phyloP scores from a whole-genome alignment of 2,888 invertebrate species.

The Pollenia amentaria region DNA sequence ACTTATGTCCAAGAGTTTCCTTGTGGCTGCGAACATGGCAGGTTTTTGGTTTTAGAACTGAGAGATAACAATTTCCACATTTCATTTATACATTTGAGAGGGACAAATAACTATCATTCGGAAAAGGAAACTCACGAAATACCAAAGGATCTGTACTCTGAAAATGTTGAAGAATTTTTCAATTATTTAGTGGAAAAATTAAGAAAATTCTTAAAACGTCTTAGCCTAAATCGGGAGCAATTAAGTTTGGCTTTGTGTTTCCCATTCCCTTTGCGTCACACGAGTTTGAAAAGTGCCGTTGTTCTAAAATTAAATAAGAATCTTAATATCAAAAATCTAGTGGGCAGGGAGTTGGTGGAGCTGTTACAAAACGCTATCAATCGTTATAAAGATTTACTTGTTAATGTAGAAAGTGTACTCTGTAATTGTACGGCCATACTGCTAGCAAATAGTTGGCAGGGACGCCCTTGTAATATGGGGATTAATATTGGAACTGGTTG shows the following conservation, averaged over 20 bases:
- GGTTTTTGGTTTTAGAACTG: conserved; percentile 35
- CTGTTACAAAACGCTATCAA: conserved; percentile 88
- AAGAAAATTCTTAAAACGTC: conserved; percentile 88
- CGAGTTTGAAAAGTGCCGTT: conserved; percentile 89
- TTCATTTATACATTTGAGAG: conserved; percentile 28
- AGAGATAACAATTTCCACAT: conserved; percentile 36
- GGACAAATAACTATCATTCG: not conserved
- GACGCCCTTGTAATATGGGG: conserved; percentile 91
- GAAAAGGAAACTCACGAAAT: conserved; percentile 31
- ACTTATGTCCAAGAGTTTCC: conserved; percentile 49
- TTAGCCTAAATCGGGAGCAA: conserved; percentile 77
- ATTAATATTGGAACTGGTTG: conserved; percentile 92
- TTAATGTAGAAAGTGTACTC: conserved; percentile 90
- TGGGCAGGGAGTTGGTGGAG: conserved; percentile 88
- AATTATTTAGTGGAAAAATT: conserved; percentile 91
- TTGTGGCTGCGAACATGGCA: conserved; percentile 56
- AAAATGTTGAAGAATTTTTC: conserved; percentile 86
- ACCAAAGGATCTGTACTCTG: not conserved
- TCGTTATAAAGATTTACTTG: conserved; percentile 85
- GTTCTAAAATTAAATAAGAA: conserved; percentile 93
- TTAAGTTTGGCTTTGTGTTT: conserved; percentile 92
- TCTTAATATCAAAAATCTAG: conserved; percentile 90
- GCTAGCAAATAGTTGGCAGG: conserved; percentile 94
- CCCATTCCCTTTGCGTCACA: conserved; percentile 92
- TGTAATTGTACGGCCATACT: conserved; percentile 96